phyloP scores from a whole-genome alignment of 2,888 invertebrate species.

The Galerucella pusilla region DNA sequence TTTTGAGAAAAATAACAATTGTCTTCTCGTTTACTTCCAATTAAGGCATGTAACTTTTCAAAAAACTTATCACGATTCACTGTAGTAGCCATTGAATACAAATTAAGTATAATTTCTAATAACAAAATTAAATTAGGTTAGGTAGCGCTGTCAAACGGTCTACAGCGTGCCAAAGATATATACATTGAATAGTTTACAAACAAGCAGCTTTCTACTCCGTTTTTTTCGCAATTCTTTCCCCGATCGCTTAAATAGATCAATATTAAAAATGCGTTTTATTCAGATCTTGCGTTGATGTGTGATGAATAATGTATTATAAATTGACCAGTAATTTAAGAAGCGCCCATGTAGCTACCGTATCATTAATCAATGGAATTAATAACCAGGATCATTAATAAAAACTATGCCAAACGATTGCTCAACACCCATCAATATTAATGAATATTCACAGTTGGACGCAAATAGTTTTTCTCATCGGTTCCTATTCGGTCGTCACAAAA shows the following conservation, averaged over 20 bases:
- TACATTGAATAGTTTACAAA: no score
- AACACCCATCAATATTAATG: conserved; percentile 7
- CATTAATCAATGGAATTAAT: conserved; percentile 15
- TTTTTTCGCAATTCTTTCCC: neutral
- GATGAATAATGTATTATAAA: neutral
- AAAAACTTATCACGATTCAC: no score
- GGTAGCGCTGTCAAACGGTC: no score
- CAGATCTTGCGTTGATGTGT: neutral
- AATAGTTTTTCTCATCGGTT: neutral
- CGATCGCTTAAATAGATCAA: no score
- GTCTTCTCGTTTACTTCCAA: no score
- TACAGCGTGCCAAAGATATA: no score
- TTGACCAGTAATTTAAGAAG: neutral
- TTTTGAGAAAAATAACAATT: no score
- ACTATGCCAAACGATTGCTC: conserved; percentile 2
- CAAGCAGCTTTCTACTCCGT: neutral
- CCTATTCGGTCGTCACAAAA: neutral
- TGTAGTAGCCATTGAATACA: no score
- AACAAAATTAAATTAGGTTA: no score
- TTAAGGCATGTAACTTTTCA: no score
- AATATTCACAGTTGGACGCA: conserved; percentile 8
- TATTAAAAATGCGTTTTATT: neutral
- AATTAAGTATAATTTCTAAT: no score
- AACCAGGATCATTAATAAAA: conserved; percentile 11
- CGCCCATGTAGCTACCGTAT: conserved; percentile 3